Conservation (phyloP, 2,113 vertebrate genomes). For the Pedionomus torquatus region DNA sequence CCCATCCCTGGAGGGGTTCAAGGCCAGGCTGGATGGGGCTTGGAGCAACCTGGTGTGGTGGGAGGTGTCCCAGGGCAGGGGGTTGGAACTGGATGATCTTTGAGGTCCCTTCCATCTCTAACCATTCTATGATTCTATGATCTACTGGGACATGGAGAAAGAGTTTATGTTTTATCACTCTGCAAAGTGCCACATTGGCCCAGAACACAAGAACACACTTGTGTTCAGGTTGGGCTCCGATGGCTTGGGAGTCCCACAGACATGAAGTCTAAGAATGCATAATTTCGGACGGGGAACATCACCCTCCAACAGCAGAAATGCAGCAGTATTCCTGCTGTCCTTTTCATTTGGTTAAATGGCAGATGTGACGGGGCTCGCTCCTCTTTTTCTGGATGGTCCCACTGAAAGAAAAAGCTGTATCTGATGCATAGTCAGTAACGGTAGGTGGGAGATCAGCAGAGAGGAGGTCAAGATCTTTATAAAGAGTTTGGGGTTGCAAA, state of each 20-base stretch:
- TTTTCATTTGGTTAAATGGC: not conserved
- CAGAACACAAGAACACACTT: accelerated
- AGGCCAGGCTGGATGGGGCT: no score
- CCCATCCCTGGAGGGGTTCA: no score
- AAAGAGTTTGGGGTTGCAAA: not conserved
- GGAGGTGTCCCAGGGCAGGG: no score
- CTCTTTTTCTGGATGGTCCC: not conserved
- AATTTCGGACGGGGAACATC: not conserved
- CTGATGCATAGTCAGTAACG: not conserved
- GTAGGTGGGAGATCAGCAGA: not conserved
- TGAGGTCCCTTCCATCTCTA: no score
- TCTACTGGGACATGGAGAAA: not conserved
- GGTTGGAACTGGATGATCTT: no score
- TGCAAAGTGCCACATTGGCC: not conserved
- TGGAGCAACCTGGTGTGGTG: no score
- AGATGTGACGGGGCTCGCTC: not conserved
- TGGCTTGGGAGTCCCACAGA: not conserved
- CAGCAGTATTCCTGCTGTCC: not conserved
- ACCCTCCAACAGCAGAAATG: not conserved
- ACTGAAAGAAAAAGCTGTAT: not conserved
- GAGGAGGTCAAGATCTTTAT: not conserved
- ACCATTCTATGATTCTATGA: no score
- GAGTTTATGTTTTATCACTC: not conserved
- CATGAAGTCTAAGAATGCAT: not conserved
- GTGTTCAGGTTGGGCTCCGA: accelerated